Conservation (phyloP, 92 coral and sea anemone species). For the Metridium senile region DNA sequence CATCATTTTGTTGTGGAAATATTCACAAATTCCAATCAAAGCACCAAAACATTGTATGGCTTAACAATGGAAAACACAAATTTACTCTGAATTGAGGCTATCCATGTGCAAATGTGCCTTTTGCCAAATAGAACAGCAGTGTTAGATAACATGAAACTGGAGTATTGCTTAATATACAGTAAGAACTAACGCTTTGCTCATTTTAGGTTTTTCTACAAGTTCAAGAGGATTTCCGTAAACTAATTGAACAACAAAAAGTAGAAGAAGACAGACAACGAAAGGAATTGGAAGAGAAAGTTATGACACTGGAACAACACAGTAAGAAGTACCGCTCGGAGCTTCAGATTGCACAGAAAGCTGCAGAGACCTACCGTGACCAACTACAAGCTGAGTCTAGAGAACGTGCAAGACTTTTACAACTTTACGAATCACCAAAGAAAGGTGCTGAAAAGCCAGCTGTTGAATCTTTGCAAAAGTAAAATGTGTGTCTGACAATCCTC, state of each 20-base stretch:
- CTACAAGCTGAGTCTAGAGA: slow-evolving; percentile 83
- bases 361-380: slow-evolving; percentile 85
- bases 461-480: slow-evolving; percentile 3
- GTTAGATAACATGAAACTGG: too few relatives aligned
- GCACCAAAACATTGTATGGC: too few relatives aligned
- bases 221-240: slow-evolving; percentile 88
- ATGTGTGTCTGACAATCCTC: background rate
- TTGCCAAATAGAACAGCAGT: too few relatives aligned
- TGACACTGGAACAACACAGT: slow-evolving; percentile 84
- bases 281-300: slow-evolving; percentile 88
- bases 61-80: too few relatives aligned
- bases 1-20: too few relatives aligned
- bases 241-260: slow-evolving; percentile 81
- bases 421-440: slow-evolving; percentile 73
- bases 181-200: background rate
- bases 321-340: slow-evolving; percentile 89
- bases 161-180: background rate
- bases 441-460: slow-evolving; percentile 10
- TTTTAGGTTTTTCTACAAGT: slow-evolving; percentile 73
- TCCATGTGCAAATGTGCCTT: too few relatives aligned
- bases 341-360: slow-evolving; percentile 92
- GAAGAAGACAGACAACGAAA: slow-evolving; percentile 84
- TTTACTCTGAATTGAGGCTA: too few relatives aligned
- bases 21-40: too few relatives aligned
- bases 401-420: slow-evolving; percentile 63